These are phyloP conservation scores for Bettongia penicillata DNA, from an alignment of 2,113 vertebrate species.

Conservation along the genomic window DNA sequence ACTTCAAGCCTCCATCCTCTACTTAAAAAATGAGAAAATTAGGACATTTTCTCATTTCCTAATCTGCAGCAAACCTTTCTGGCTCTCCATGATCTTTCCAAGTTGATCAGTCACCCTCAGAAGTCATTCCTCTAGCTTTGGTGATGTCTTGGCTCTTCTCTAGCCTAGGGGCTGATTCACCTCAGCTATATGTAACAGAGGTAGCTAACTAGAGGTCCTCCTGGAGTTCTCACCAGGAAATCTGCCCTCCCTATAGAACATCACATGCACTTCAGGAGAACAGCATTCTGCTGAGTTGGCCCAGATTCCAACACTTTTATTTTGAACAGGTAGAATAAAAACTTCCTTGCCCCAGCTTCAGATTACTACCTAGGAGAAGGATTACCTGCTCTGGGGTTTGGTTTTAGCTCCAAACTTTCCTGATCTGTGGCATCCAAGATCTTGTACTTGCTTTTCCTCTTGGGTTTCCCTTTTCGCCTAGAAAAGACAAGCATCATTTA, in stretches of 20 bases:
- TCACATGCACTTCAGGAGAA: background rate
- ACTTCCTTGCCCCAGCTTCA: background rate
- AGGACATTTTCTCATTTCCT: background rate
- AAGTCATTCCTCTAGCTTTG: background rate
- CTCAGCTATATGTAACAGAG: background rate
- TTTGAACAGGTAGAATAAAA: background rate
- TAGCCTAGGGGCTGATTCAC: background rate
- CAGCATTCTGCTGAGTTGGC: background rate
- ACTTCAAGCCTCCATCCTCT: background rate
- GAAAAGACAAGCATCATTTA: constrained; percentile 48
- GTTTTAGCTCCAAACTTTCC: constrained; percentile 93
- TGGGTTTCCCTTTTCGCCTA: constrained; percentile 93
- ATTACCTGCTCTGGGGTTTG: constrained; percentile 89
- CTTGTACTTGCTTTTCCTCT: constrained; percentile 97
- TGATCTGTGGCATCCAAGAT: constrained; percentile 94
- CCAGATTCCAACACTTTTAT: background rate
- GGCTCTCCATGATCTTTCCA: background rate
- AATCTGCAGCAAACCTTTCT: background rate
- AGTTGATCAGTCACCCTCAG: background rate
- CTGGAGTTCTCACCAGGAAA: background rate
- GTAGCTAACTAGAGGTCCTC: background rate
- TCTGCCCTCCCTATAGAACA: background rate
- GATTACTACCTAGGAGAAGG: background rate
- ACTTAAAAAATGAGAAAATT: background rate
- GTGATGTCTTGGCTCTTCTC: background rate